Conservation (phyloP, 2,797 vertebrate genomes). For the Mastacembelus armatus region DNA sequence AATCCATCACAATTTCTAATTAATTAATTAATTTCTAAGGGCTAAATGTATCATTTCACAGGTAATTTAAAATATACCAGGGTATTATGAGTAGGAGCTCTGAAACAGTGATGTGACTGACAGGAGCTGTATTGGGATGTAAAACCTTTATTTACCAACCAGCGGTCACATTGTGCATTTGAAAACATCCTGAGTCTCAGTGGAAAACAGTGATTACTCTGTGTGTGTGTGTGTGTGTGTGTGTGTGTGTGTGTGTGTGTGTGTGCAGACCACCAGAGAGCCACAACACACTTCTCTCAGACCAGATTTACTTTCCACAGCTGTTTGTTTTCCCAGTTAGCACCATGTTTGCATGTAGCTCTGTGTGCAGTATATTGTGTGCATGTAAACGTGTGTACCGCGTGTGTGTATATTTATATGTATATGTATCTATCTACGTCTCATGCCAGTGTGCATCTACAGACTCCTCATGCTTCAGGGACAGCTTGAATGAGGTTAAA, state of each 20-base stretch:
- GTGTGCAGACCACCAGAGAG: not conserved
- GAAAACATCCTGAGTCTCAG: not conserved
- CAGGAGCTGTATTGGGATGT: too few species aligned
- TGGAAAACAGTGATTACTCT: not conserved
- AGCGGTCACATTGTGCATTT: not conserved
- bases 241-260: not conserved
- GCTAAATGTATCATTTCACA: too few species aligned
- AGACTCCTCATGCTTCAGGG: not conserved
- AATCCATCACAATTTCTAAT: too few species aligned
- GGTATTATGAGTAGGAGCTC: too few species aligned
- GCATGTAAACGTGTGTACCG: not conserved
- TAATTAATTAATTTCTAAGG: too few species aligned
- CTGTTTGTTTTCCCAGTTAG: slow-evolving; percentile 1
- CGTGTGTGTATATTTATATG: too few species aligned
- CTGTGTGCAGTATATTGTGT: not conserved
- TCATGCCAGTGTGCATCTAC: too few species aligned
- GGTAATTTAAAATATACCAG: too few species aligned
- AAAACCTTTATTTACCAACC: not conserved
- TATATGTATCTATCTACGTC: too few species aligned
- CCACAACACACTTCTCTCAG: slow-evolving; percentile 6
- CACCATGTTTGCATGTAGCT: not conserved
- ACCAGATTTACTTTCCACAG: not conserved
- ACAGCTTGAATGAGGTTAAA: too few species aligned
- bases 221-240: not conserved
- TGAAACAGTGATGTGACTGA: too few species aligned